phyloP scores from a whole-genome alignment of 2,797 vertebrate genomes.

The Acomys russatus region DNA sequence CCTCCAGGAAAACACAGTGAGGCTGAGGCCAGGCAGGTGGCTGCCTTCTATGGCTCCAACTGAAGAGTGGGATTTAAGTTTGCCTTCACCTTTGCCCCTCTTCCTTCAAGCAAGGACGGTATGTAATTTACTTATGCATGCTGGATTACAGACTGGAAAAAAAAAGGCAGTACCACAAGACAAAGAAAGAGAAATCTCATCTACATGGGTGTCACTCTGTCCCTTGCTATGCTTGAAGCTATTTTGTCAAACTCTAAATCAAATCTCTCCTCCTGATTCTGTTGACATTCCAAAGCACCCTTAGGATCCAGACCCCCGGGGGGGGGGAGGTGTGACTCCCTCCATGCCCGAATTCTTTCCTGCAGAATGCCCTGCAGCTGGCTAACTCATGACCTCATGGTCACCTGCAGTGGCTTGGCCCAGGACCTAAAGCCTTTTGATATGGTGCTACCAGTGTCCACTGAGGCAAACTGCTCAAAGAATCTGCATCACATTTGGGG shows the following conservation, averaged over 20 bases:
- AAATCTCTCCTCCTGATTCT: background rate
- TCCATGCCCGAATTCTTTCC: background rate
- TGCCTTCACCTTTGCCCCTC: conserved; percentile 36
- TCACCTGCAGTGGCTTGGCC: background rate
- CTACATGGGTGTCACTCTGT: background rate
- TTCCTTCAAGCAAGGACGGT: conserved; percentile 44
- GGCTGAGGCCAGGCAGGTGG: conserved; percentile 69
- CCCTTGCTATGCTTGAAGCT: background rate
- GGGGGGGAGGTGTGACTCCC: background rate
- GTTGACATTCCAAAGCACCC: background rate
- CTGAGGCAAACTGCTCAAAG: background rate
- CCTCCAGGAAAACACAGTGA: conserved; percentile 46
- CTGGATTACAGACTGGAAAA: background rate
- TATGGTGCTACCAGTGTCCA: background rate
- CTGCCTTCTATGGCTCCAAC: conserved; percentile 37
- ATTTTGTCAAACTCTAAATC: conserved; percentile 9
- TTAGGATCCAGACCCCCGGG: background rate
- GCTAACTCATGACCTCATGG: background rate
- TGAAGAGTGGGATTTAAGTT: conserved; percentile 51
- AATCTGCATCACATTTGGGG: background rate
- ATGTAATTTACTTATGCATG: conserved; percentile 21
- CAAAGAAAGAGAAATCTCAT: background rate
- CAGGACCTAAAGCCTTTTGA: conserved; percentile 5
- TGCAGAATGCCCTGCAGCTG: background rate
- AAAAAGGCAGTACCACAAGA: background rate